phyloP scores from a whole-genome alignment of 37 sponge, comb jelly and placozoan genomes.

The Geodia barretti region DNA sequence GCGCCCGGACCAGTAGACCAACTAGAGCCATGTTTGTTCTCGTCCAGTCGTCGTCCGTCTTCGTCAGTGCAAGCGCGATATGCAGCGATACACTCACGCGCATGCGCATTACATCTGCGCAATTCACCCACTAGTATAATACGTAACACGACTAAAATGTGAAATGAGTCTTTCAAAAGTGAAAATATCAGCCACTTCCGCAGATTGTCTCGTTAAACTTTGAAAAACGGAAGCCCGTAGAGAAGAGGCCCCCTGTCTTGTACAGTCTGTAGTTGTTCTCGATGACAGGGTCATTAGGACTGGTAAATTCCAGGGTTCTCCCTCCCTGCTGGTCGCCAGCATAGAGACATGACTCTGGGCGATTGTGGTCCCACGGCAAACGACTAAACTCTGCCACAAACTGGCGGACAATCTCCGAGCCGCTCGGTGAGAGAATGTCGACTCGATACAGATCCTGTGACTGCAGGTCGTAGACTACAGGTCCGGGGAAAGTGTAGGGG shows the following conservation, averaged over 20 bases:
- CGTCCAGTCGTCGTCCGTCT: no score
- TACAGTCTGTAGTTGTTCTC: constrained; percentile 57
- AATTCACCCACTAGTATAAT: no score
- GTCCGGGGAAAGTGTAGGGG: background rate
- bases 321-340: constrained; percentile 74
- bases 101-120: no score
- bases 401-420: constrained; percentile 1
- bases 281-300: constrained; percentile 52
- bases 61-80: no score
- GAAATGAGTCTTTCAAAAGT: no score
- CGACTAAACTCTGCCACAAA: constrained; percentile 50
- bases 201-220: constrained; percentile 11
- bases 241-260: constrained; percentile 17
- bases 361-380: constrained; percentile 63
- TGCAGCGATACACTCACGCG: no score
- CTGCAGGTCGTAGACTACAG: background rate
- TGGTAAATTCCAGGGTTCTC: constrained; percentile 6
- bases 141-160: no score
- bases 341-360: constrained; percentile 53
- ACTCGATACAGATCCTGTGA: constrained; percentile 34
- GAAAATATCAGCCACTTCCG: background rate
- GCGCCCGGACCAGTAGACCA: no score
- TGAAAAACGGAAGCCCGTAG: background rate
- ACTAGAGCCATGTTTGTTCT: no score
- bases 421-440: constrained; percentile 22